Base-by-base conservation (phyloP, 2,888 invertebrate genomes). In the Drosophila crucigera region DNA sequence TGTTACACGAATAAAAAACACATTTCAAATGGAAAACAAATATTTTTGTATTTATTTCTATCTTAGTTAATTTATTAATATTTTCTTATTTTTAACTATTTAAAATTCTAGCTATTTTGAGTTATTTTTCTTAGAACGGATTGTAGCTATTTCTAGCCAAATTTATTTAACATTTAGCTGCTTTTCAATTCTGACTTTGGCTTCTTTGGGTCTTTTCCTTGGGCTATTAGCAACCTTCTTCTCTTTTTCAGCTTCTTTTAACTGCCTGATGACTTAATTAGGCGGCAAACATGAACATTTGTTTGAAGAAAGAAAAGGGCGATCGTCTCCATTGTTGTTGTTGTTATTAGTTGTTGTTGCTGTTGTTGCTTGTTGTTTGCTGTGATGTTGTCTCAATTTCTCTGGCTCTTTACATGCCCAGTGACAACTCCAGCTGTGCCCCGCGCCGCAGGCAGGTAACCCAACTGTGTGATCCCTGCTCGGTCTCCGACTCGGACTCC, bases 361-460 rank as follows among this genome's bases (percentile, higher is more conserved):
- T 68, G 56, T 59, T 67, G 65, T 59, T 43, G 43, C 22, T 80
- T 72, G 66, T 65, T 56, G 47, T 59, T 72, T 70, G 65, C 54
- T 66, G 71, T 75, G 67, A 73, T 78, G 71, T 75, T 81, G 81
- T 76, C 80, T 81, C 76, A 85, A 83, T 87, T 81, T 89, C 83
- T 88, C 56, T 89, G 82, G 80, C 78, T 85, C 89, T 91, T 90
- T 91, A 89, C 92, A 91, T 88, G 90, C 85, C 85, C 91, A 91
- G 92, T 92, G 92, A 92, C 92, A 92, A 91, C 91, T 92, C 92
- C 92, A 92, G 92, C 92, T 92, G 92, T 86, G 82, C 78, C 53
- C 52, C 64, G 80, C 90, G 79, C 88, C 82, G 82, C 91, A 88
- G 91, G 91, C 91, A 90, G 91, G 91, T 88, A 88, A 71, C 43